Percentiles rank a stretch among this genome's conserved stretches.
Conservation (phyloP, 2,113 vertebrate genomes). For the Burhinus bistriatus region DNA sequence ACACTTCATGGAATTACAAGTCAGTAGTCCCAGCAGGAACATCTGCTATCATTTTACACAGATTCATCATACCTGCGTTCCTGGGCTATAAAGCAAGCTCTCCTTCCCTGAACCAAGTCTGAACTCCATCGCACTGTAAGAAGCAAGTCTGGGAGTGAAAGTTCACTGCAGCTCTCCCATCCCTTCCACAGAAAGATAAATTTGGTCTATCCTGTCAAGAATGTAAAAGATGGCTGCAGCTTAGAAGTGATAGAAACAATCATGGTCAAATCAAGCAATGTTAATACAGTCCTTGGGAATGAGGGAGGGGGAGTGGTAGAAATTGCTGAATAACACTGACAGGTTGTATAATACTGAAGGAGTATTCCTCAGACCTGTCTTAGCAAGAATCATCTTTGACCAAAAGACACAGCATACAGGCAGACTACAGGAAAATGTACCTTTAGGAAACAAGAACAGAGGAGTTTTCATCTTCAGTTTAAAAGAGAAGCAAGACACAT, state of each 20-base stretch:
- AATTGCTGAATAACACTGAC: background rate
- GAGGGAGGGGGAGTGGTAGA: background rate
- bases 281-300: background rate
- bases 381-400: background rate
- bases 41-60: background rate
- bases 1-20: background rate
- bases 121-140: background rate
- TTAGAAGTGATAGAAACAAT: background rate
- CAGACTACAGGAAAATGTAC: background rate
- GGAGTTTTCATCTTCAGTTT: background rate
- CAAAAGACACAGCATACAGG: background rate
- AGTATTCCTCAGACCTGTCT: background rate
- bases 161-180: background rate
- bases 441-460: background rate
- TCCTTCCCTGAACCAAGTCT: background rate
- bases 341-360: background rate
- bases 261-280: background rate
- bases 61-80: background rate
- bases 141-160: background rate
- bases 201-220: background rate
- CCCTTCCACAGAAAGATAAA: background rate
- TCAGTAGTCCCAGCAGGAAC: background rate
- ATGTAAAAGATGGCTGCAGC: background rate
- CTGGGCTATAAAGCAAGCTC: background rate
- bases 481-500: background rate